Base-by-base conservation (phyloP, 2,888 invertebrate species). In the Acronicta leporina region DNA sequence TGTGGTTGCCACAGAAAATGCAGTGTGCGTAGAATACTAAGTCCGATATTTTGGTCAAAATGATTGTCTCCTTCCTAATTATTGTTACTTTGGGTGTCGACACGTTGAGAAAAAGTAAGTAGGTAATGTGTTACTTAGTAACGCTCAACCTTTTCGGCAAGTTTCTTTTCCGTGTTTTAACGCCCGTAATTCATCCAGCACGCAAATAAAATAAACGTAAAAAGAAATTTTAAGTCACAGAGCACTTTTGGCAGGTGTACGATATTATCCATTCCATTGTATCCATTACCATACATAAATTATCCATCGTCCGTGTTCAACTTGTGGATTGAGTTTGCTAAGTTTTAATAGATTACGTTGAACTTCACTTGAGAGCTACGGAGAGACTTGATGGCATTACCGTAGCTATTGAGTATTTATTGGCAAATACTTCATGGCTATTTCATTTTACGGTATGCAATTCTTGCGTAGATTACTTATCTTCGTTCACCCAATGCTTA, bases 401-500 rank as follows among this genome's bases (percentile, higher is more conserved):
- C n/a, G 49, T 47, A 20, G 8, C 20, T n/a, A 38, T 38, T n/a
- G n/a, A 38, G 38, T n/a, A 38, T 63, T 63, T 13, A 16, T 63
- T 63, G 15, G 14, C 9, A 30, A 45, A 56, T 44, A 44, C 48
- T 67, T 56, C 38, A 48, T 44, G 25, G 56, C 27, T 51, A 38
- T 14, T 38, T 42, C 7, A 50, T 63, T 16, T 15, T 11, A 30
- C 27, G 40, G 25, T 16, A 9, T 43, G 48, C 46, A 49, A 30
- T 40, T 51, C 35, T 64, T 60, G 35, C 43, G 15, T 56, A 45
- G 40, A 48, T 68, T 58, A n/a, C 0, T 38, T 20, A 20, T 42
- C 64, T 72, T 73, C 15, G 53, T 62, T 64, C 50, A 49, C 43
- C 43, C 13, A 62, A 73, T 35, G 40, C 51, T 59, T 54, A 16